Percentiles rank a stretch among this genome's conserved stretches.
These are phyloP conservation scores for Pyrrhia umbra DNA, from an alignment of 2,888 invertebrate species.

Conservation along the genomic window DNA sequence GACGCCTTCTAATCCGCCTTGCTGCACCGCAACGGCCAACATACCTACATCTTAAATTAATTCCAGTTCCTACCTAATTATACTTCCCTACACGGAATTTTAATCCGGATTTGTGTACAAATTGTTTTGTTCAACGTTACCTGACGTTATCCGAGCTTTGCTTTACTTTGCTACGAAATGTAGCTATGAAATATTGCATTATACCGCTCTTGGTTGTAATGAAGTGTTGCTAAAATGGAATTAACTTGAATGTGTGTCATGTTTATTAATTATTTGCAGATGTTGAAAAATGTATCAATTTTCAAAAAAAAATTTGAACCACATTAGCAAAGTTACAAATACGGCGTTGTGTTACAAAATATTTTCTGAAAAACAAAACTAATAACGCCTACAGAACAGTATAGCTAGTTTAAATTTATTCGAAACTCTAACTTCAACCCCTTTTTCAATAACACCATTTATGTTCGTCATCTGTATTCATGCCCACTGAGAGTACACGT, in stretches of 20 bases:
- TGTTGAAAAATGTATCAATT: too few relatives aligned
- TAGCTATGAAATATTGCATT: slow-evolving; percentile 23
- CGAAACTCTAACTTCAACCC: slow-evolving; percentile 20
- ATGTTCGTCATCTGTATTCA: slow-evolving; percentile 73
- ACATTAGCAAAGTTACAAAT: too few relatives aligned
- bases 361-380: slow-evolving; percentile 12
- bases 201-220: slow-evolving; percentile 2
- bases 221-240: slow-evolving; percentile 17
- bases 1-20: slow-evolving; percentile 35
- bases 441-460: slow-evolving; percentile 66
- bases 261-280: not conserved
- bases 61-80: slow-evolving; percentile 47
- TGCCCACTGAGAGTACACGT: slow-evolving; percentile 69
- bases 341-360: not conserved
- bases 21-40: slow-evolving; percentile 37
- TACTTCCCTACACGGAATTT: slow-evolving; percentile 45
- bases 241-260: not conserved
- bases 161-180: slow-evolving; percentile 24
- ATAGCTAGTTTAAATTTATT: slow-evolving; percentile 23
- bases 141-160: slow-evolving; percentile 31
- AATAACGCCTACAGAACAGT: slow-evolving; percentile 17
- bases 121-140: slow-evolving; percentile 45
- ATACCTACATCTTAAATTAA: slow-evolving; percentile 45
- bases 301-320: too few relatives aligned
- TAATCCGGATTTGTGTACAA: slow-evolving; percentile 51